Percentiles rank a stretch among this genome's conserved stretches.
phyloP scores from a whole-genome alignment of 2,888 invertebrate genomes.

The Cheilosia urbana region DNA sequence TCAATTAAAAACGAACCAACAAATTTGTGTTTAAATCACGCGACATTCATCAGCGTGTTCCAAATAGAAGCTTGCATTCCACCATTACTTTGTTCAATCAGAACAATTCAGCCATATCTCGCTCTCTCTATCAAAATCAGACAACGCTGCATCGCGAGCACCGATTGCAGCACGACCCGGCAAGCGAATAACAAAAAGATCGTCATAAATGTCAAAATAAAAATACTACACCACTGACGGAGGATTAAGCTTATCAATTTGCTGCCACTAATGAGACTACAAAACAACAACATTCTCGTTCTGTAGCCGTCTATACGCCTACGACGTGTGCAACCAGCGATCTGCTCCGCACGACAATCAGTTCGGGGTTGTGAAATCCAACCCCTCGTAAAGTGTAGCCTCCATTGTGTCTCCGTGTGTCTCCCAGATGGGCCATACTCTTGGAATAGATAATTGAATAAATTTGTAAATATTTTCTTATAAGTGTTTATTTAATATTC shows the following conservation, averaged over 20 bases:
- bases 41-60: background rate
- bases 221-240: background rate
- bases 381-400: background rate
- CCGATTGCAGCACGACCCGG: background rate
- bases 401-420: background rate
- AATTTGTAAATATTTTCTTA: slow-evolving; percentile 66
- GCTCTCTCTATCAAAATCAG: background rate
- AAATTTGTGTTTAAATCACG: background rate
- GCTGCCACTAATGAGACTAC: background rate
- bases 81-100: background rate
- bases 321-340: background rate
- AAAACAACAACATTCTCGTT: background rate
- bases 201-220: slow-evolving; percentile 11
- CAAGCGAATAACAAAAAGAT: slow-evolving; percentile 16
- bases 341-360: background rate
- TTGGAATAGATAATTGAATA: slow-evolving; percentile 66
- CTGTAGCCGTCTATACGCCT: background rate
- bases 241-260: background rate
- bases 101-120: background rate
- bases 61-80: slow-evolving; percentile 12
- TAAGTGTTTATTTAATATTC: slow-evolving; percentile 66
- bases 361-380: background rate
- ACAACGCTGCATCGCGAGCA: background rate
- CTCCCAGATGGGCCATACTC: slow-evolving; percentile 9
- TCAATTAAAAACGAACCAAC: too few species aligned